Evolutionary conservation across 2,888 invertebrate species (phyloP).

Genomic region (Eristalinus aeneus): DNA sequence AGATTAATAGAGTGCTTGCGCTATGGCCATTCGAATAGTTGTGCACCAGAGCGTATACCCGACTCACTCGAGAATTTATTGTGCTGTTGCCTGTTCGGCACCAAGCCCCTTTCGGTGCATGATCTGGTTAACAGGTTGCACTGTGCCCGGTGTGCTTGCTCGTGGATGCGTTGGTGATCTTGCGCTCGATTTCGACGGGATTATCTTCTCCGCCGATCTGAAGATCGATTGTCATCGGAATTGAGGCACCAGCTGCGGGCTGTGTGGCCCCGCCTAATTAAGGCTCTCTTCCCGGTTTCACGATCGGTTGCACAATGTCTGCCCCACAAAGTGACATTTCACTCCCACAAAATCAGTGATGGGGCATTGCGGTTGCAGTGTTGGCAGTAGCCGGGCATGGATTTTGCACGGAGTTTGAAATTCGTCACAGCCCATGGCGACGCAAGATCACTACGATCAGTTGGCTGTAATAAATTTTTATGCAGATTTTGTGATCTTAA

Average conservation of each 20-base stretch:
- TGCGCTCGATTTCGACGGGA: conserved; percentile 29
- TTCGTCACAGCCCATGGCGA: not conserved
- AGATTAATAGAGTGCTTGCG: conserved; percentile 60
- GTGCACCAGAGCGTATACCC: conserved; percentile 51
- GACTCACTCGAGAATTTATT: conserved; percentile 42
- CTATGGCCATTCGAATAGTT: conserved; percentile 56
- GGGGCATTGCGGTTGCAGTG: not conserved
- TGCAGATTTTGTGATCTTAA: conserved; percentile 52
- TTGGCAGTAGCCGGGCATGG: conserved; percentile 11
- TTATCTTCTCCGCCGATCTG: conserved; percentile 52
- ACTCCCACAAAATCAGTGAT: conserved; percentile 51
- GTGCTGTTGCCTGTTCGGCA: conserved; percentile 19
- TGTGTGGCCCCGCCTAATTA: conserved; percentile 43
- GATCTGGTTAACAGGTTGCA: conserved; percentile 63
- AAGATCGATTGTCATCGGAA: conserved; percentile 56
- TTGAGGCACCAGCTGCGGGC: conserved; percentile 5
- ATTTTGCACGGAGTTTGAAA: not conserved
- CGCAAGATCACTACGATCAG: conserved; percentile 43
- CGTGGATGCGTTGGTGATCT: conserved; percentile 47
- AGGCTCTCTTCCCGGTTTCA: conserved; percentile 5
- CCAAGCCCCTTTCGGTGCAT: conserved; percentile 56
- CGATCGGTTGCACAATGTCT: conserved; percentile 42
- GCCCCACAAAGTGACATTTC: conserved; percentile 61
- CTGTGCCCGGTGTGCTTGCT: not conserved
- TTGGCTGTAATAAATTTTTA: conserved; percentile 57